Percentiles rank a stretch among this genome's conserved stretches.
phyloP scores from a whole-genome alignment of 2,797 vertebrate species.

The Clarias fuscus region DNA sequence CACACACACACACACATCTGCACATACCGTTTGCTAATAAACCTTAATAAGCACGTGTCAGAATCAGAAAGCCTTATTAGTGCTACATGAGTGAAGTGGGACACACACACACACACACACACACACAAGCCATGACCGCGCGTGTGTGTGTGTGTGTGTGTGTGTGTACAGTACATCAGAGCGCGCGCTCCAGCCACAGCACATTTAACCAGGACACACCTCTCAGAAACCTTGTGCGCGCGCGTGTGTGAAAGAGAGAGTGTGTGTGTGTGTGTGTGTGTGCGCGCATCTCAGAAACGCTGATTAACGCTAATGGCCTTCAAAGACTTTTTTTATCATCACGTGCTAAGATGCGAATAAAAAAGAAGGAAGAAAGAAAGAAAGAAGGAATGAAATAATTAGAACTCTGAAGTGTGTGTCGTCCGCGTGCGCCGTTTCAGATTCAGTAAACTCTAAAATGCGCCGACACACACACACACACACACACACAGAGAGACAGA shows the following conservation, averaged over 20 bases:
- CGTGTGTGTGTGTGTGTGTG: not conserved
- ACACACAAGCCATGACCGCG: not conserved
- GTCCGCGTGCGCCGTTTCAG: no score
- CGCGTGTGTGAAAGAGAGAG: not conserved
- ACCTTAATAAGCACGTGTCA: not conserved
- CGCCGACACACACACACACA: not conserved
- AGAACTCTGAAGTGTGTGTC: not conserved
- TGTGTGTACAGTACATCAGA: not conserved
- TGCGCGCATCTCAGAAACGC: not conserved
- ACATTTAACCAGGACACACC: not conserved
- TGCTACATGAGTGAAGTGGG: not conserved
- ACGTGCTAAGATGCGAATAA: not conserved
- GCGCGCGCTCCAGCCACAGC: not conserved
- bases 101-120: conserved; percentile 20
- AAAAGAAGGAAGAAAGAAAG: no score
- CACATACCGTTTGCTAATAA: not conserved
- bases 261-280: no score
- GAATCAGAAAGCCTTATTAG: not conserved
- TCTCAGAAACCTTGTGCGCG: not conserved
- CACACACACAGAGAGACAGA: not conserved
- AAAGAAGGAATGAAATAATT: not conserved
- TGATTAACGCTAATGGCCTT: no score
- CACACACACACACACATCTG: not conserved
- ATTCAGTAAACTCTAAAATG: not conserved
- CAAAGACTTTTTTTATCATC: not conserved